phyloP scores from a whole-genome alignment of 2,797 vertebrate genomes.

The Sebastes steindachneri region DNA sequence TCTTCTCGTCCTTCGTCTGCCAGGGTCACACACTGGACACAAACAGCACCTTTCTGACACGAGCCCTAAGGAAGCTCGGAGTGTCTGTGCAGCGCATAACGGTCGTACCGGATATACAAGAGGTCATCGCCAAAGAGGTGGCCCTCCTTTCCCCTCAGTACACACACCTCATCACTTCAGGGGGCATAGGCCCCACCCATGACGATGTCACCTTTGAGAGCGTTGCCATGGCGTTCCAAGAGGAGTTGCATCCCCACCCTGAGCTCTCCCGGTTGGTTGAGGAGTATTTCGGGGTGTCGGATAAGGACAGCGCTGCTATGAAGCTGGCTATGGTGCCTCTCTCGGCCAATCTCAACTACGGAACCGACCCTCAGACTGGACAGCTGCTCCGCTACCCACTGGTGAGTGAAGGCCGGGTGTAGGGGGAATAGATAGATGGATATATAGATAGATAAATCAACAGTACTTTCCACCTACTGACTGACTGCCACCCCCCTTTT shows the following conservation, averaged over 20 bases:
- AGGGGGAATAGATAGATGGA: not conserved
- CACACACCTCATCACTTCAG: constrained; percentile 92
- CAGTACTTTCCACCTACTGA: not conserved
- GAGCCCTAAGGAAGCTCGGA: constrained; percentile 88
- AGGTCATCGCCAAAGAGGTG: constrained; percentile 89
- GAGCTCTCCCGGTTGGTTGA: constrained; percentile 85
- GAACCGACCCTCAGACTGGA: constrained; percentile 84
- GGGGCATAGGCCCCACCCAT: constrained; percentile 95
- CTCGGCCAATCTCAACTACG: constrained; percentile 91
- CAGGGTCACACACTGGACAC: constrained; percentile 95
- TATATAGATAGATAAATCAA: not conserved
- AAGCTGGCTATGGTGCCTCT: constrained; percentile 89
- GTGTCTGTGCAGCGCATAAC: constrained; percentile 89
- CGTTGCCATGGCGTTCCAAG: constrained; percentile 90
- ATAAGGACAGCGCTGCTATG: constrained; percentile 82
- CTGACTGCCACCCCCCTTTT: not conserved
- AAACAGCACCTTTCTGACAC: constrained; percentile 92
- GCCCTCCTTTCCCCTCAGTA: constrained; percentile 84
- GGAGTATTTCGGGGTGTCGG: constrained; percentile 80
- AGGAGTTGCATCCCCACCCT: constrained; percentile 84
- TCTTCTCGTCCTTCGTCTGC: not conserved
- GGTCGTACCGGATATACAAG: constrained; percentile 89
- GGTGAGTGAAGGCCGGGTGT: constrained; percentile 69
- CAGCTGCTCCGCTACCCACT: constrained; percentile 86
- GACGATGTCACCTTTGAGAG: constrained; percentile 96